Evolutionary conservation across 2,888 invertebrate species (phyloP).

Genomic region (Macrophya annulata): DNA sequence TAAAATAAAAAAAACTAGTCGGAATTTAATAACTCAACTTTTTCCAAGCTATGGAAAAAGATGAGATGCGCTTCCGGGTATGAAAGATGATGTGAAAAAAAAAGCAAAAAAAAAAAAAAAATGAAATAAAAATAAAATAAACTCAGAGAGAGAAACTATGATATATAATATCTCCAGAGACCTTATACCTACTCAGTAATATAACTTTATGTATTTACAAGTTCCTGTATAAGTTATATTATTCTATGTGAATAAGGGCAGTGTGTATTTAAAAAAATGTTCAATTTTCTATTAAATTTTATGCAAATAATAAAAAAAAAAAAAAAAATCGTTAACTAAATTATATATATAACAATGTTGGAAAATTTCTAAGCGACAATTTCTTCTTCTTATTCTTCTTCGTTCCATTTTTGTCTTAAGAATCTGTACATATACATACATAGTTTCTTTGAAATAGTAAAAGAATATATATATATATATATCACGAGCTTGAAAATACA

Average conservation of each 20-base stretch:
- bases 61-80: slow-evolving; percentile 50
- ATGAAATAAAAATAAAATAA: too few relatives aligned
- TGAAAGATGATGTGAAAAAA: slow-evolving; percentile 14
- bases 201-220: too few relatives aligned
- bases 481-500: neutral
- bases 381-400: neutral
- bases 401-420: neutral
- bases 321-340: neutral
- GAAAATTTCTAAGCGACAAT: neutral
- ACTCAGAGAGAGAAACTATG: neutral
- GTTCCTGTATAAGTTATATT: too few relatives aligned
- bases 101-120: neutral
- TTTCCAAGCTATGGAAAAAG: neutral
- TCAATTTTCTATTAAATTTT: too few relatives aligned
- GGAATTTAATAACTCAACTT: slow-evolving; percentile 69
- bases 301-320: neutral
- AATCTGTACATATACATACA: too few relatives aligned
- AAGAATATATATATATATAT: too few relatives aligned
- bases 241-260: too few relatives aligned
- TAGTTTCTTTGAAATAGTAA: too few relatives aligned
- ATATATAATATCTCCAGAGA: too few relatives aligned
- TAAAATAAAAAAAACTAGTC: slow-evolving; percentile 33
- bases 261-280: too few relatives aligned
- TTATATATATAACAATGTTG: neutral
- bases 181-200: too few relatives aligned